Percentiles rank a stretch among this genome's conserved stretches.
phyloP scores from a whole-genome alignment of 2,888 invertebrate species.

The Drosophila mettleri region DNA sequence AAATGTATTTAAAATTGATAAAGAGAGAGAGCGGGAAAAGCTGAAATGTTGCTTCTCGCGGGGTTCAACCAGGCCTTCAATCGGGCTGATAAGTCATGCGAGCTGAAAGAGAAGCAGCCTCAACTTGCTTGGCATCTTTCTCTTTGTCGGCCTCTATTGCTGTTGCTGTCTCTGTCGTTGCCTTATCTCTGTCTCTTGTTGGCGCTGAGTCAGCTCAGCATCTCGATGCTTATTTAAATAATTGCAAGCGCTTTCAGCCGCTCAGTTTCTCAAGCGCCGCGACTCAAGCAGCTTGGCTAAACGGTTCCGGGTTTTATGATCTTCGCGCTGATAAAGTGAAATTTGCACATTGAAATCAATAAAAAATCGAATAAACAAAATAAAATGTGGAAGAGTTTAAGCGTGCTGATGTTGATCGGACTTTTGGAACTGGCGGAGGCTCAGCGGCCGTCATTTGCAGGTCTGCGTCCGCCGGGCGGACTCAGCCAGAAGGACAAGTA shows the following conservation, averaged over 20 bases:
- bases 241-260: slow-evolving; percentile 37
- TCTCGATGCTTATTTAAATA: slow-evolving; percentile 66
- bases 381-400: slow-evolving; percentile 42
- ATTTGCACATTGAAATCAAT: slow-evolving; percentile 18
- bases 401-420: slow-evolving; percentile 30
- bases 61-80: slow-evolving; percentile 13
- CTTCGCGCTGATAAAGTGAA: slow-evolving; percentile 43
- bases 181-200: not conserved
- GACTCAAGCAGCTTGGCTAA: slow-evolving; percentile 17
- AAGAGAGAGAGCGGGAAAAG: not conserved
- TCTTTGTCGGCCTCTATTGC: slow-evolving; percentile 3
- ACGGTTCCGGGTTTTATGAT: slow-evolving; percentile 15
- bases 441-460: slow-evolving; percentile 89
- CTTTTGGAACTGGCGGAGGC: slow-evolving; percentile 46
- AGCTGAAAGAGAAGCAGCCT: not conserved
- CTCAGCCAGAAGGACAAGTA: slow-evolving; percentile 86
- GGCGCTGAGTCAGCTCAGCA: slow-evolving; percentile 44
- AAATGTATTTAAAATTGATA: slow-evolving; percentile 9
- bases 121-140: slow-evolving; percentile 1
- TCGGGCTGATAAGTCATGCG: slow-evolving; percentile 27
- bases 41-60: not conserved
- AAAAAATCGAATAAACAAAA: not conserved
- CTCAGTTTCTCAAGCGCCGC: slow-evolving; percentile 46
- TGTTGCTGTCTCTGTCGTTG: not conserved
- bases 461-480: slow-evolving; percentile 87